Conservation (phyloP, 2,797 vertebrate species). For the Sebastes alutus region DNA sequence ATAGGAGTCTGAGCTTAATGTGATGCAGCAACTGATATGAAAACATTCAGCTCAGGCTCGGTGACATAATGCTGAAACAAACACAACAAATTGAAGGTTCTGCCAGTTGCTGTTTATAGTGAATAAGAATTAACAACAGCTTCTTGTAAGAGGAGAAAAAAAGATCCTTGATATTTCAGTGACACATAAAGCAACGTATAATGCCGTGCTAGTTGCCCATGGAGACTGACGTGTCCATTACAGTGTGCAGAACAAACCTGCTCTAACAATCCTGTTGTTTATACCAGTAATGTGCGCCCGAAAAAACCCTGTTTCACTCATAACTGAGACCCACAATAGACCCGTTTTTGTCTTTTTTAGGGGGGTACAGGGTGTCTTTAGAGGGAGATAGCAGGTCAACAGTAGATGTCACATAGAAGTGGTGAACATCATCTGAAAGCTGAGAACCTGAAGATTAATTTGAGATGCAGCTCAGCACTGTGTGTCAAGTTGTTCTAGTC, state of each 20-base stretch:
- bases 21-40: conserved; percentile 20
- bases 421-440: too few species aligned
- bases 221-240: background rate
- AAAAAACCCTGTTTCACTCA: background rate
- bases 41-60: conserved; percentile 1
- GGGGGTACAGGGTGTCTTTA: too few species aligned
- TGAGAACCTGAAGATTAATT: too few species aligned
- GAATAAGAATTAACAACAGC: background rate
- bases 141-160: background rate
- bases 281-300: background rate
- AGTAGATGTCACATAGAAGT: too few species aligned
- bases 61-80: background rate
- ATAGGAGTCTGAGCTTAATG: conserved; percentile 11
- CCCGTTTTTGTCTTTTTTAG: too few species aligned
- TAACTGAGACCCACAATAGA: background rate
- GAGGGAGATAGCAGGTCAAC: too few species aligned
- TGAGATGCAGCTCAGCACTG: too few species aligned
- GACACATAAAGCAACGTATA: background rate
- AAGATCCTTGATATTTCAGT: background rate
- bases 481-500: too few species aligned
- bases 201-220: background rate
- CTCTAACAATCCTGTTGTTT: background rate
- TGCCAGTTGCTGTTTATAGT: background rate
- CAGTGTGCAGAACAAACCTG: background rate
- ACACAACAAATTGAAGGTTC: background rate